These are phyloP conservation scores for Sus cebifrons DNA, from an alignment of 2,797 vertebrate species.

Conservation along the genomic window DNA sequence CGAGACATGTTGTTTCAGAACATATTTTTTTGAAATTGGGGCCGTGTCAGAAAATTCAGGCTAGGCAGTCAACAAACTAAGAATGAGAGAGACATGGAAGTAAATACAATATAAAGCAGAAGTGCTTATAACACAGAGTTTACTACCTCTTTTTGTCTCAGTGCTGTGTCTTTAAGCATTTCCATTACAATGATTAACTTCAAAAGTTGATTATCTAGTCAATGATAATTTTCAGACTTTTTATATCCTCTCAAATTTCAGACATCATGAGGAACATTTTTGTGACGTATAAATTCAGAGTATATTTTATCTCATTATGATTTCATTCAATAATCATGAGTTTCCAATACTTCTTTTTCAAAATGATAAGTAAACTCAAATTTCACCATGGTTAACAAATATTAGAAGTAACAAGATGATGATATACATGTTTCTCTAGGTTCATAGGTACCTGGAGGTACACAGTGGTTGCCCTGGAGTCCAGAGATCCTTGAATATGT, in stretches of 20 bases:
- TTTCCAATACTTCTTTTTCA: background rate
- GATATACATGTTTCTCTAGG: background rate
- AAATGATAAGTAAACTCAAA: background rate
- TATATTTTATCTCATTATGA: background rate
- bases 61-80: background rate
- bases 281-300: background rate
- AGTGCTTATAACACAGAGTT: background rate
- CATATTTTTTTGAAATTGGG: background rate
- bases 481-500: background rate
- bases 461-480: background rate
- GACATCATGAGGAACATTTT: background rate
- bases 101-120: background rate
- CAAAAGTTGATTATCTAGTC: background rate
- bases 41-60: conserved; percentile 4
- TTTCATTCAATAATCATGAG: background rate
- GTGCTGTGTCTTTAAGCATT: background rate
- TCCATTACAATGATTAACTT: background rate
- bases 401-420: background rate
- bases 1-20: background rate
- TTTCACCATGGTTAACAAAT: background rate
- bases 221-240: background rate
- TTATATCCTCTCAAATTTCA: background rate
- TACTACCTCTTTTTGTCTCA: background rate
- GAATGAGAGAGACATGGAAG: background rate
- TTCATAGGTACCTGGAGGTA: background rate